Percentiles rank a stretch among this genome's conserved stretches.
Evolutionary conservation across 2,888 invertebrate species (phyloP).

Genomic region (Drosophila mayaguana): DNA sequence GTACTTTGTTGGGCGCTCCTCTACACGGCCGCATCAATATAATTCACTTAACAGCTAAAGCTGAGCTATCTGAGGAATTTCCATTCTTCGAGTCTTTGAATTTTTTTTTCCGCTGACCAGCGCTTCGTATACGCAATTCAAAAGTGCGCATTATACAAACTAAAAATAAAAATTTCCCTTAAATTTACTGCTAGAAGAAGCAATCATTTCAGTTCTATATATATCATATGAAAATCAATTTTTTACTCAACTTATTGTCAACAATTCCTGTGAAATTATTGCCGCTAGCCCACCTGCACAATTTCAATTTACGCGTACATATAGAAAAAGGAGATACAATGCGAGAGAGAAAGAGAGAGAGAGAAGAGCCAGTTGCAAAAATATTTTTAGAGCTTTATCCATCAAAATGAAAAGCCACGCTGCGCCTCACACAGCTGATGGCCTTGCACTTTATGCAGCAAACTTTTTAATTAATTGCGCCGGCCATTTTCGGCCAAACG

Average conservation of each 20-base stretch:
- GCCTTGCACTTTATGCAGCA: slow-evolving; percentile 45
- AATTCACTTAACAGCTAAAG: not conserved
- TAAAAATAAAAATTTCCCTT: no score
- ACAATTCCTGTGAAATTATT: slow-evolving; percentile 18
- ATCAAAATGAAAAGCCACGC: slow-evolving; percentile 4
- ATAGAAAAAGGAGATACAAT: no score
- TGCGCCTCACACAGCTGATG: not conserved
- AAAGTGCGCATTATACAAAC: no score
- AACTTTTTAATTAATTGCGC: slow-evolving; percentile 76
- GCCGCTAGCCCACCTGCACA: slow-evolving; percentile 26
- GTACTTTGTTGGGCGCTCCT: slow-evolving; percentile 7
- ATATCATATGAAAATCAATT: not conserved
- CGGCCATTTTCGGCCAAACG: slow-evolving; percentile 57
- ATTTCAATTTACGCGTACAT: slow-evolving; percentile 46
- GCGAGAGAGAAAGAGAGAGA: not conserved
- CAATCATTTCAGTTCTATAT: not conserved
- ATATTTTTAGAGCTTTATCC: slow-evolving; percentile 51
- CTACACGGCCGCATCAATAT: not conserved
- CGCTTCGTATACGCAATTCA: no score
- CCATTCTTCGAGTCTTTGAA: not conserved
- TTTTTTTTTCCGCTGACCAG: not conserved
- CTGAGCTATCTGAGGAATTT: not conserved
- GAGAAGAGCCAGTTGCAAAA: slow-evolving; percentile 36
- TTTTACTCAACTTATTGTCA: not conserved
- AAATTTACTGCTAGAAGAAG: not conserved